phyloP scores from a whole-genome alignment of 2,797 vertebrate species.

The Fistularia tabacaria region DNA sequence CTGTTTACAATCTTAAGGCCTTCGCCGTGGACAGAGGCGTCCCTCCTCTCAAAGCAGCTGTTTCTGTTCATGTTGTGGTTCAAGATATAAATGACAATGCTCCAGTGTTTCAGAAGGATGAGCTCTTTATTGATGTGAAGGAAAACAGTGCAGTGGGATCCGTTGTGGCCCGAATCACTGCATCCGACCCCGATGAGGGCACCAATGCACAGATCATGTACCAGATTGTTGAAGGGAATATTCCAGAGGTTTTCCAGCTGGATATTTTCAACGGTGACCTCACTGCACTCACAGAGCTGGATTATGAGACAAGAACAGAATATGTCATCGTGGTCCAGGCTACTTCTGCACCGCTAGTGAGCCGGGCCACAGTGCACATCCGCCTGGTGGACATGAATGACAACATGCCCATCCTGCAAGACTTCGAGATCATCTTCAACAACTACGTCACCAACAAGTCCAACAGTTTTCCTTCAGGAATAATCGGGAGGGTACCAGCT shows the following conservation, averaged over 20 bases:
- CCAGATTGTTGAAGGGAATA: conserved; percentile 95
- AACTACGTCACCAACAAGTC: conserved; percentile 98
- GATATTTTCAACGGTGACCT: conserved; percentile 94
- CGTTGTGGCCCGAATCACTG: conserved; percentile 85
- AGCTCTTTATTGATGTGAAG: conserved; percentile 86
- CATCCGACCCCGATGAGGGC: conserved; percentile 90
- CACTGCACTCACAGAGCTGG: conserved; percentile 86
- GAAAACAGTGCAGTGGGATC: conserved; percentile 94
- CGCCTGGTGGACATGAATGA: conserved; percentile 91
- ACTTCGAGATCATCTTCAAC: conserved; percentile 99
- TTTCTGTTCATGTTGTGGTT: conserved; percentile 86
- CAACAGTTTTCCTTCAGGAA: conserved; percentile 91
- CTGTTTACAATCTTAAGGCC: conserved; percentile 85
- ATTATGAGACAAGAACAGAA: conserved; percentile 89
- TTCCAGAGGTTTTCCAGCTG: conserved; percentile 91
- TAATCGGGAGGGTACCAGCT: conserved; percentile 94
- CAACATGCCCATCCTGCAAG: conserved; percentile 83
- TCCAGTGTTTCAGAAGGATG: conserved; percentile 91
- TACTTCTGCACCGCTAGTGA: conserved; percentile 94
- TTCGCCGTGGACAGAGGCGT: conserved; percentile 88
- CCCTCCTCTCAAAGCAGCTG: conserved; percentile 83
- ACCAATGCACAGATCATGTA: conserved; percentile 98
- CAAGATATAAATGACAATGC: conserved; percentile 96
- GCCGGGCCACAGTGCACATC: conserved; percentile 89
- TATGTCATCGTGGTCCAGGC: conserved; percentile 96